Percentiles rank a stretch among this genome's conserved stretches.
Evolutionary conservation across 2,888 invertebrate genomes (phyloP).

Genomic region (Zootermopsis nevadensis): DNA sequence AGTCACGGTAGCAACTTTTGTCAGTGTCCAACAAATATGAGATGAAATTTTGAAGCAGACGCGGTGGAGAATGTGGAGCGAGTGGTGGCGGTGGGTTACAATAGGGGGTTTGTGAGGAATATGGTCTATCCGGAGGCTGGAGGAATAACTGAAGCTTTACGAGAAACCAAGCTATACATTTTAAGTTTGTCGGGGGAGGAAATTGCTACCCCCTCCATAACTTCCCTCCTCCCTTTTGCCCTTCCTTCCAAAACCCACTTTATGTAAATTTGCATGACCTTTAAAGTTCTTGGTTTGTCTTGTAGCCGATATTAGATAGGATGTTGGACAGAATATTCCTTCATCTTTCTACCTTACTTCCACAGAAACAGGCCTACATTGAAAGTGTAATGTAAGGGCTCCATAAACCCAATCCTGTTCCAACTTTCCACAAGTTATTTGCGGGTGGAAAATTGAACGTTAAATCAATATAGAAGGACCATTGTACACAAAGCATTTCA

Average conservation of each 20-base stretch:
- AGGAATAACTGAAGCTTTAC: constrained; percentile 39
- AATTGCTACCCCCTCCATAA: constrained; percentile 29
- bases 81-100: constrained; percentile 17
- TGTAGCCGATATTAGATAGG: constrained; percentile 38
- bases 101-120: constrained; percentile 46
- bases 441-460: constrained; percentile 35
- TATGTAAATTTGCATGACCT: constrained; percentile 47
- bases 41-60: constrained; percentile 49
- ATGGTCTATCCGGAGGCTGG: constrained; percentile 44
- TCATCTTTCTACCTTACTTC: constrained; percentile 14
- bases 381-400: constrained; percentile 5
- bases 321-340: constrained; percentile 26
- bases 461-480: constrained; percentile 38
- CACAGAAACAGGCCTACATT: constrained; percentile 20
- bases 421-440: constrained; percentile 19
- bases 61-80: not conserved
- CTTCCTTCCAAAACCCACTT: constrained; percentile 36
- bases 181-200: constrained; percentile 46
- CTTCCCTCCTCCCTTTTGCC: constrained; percentile 12
- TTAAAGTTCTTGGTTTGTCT: constrained; percentile 44
- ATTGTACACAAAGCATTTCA: constrained; percentile 19
- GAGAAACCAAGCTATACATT: constrained; percentile 46
- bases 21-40: constrained; percentile 52
- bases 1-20: constrained; percentile 51
- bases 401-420: not conserved